Percentiles rank a stretch among this genome's conserved stretches.
Conservation (phyloP, 2,113 vertebrate species). For the Tupaia chinensis region DNA sequence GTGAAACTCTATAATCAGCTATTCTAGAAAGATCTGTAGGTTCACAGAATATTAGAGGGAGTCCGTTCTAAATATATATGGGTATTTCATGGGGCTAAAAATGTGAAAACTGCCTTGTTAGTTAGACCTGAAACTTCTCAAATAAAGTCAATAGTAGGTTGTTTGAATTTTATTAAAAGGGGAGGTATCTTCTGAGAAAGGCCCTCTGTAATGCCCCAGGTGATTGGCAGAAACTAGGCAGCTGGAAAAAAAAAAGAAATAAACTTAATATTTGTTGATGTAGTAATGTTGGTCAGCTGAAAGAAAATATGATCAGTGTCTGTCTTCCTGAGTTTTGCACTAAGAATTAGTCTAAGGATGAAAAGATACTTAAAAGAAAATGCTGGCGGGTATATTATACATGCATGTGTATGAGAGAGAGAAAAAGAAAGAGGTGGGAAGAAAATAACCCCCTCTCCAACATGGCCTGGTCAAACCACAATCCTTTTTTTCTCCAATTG, state of each 20-base stretch:
- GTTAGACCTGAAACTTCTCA: neutral
- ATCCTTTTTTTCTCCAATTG: no score
- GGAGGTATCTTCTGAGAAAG: neutral
- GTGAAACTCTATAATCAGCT: neutral
- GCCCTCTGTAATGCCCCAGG: neutral
- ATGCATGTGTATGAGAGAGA: no score
- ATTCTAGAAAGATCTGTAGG: neutral
- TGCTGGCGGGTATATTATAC: no score
- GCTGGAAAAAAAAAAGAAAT: neutral
- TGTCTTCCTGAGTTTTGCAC: neutral
- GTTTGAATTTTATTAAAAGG: neutral
- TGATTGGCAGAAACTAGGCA: neutral
- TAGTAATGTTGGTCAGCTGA: neutral
- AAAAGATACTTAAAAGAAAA: neutral
- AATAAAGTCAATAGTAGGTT: neutral
- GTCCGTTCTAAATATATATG: neutral
- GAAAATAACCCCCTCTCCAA: no score
- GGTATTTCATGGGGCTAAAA: neutral
- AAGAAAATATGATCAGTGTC: neutral
- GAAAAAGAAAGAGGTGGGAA: no score
- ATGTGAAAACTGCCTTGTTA: neutral
- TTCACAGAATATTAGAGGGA: neutral
- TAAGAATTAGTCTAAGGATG: neutral
- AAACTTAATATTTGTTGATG: neutral
- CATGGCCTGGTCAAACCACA: no score